Evolutionary conservation across 2,113 vertebrate genomes (phyloP), one percentile per base, ranked within the genome.

Genomic region (Percina caprodes): DNA sequence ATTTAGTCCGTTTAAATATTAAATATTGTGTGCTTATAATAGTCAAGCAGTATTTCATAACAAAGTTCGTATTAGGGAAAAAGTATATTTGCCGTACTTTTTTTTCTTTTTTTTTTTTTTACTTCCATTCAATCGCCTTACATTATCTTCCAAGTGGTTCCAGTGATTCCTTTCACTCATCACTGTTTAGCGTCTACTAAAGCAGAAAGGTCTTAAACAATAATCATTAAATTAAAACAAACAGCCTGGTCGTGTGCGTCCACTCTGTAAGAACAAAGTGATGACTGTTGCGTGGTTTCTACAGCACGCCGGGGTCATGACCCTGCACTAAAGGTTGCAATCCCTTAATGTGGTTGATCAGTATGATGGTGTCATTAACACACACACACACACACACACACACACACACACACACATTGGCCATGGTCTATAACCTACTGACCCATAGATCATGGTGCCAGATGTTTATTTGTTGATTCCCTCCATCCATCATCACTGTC

Each of bases 381-480:
- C 51, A 3, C 16, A 80, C 33, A 79, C 61, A 46, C 71, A 62
- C 39, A 79, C 75, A 65, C 72, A 70, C 51, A 62, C 39, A 63
- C 54, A 69, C 58, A 72, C 56, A 74, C 74, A 69, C 69, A 33
- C 16, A 83, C 58, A 67, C 77, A 67, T 60, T 48, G 80, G 72
- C 74, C 88, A 58, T 60, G 69, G 76, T 86, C 79, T 73, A 24
- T 68, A 26, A 91, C 89, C 90, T 82, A 42, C 39, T 88, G 90
- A 92, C 92, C 90, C 72, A 7, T 6, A 72, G 71, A 88, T 89
- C 60, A 71, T 18, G 14, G 60, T 58, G 74, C 65, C 90, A 88
- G 89, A 88, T 89, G 90, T 92, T 90, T 91, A 89, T 91, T 89
- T 93, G 87, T 91, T 88, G 89, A 91, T 85, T 85, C 76, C 85